Base-by-base conservation (phyloP, 1,140 invertebrate species). In the Popillia japonica region DNA sequence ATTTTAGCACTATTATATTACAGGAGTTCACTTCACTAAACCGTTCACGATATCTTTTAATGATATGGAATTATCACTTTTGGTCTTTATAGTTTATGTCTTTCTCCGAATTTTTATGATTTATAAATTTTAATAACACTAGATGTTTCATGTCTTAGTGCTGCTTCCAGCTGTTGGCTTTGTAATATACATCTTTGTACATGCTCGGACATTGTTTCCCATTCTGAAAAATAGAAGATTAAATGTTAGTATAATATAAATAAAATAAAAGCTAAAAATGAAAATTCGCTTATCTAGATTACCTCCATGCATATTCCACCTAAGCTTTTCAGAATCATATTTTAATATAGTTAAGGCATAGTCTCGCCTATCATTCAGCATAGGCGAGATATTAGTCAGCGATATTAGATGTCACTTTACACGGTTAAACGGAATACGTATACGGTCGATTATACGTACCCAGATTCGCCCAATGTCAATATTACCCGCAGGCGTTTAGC, bases 131-230 rank as follows among this genome's bases (percentile, higher is more conserved):
- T 23, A 68, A 27, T 68, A 68, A 27, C 61, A 68, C 61, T 27
- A 23, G 4, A 14, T 10, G 61, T 23, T 34, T 68, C 61, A 68
- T 10, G 14, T 81, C 75, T 85, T 84, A 92, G 87, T 92, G 91
- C 82, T 92, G 91, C 86, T 91, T 92, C 92, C 92, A 92, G 87
- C 88, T 92, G 88, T 92, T 92, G 80, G 92, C 92, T 92, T 94
- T 94, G 87, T 96, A 96, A 88, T 95, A 94, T 86, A 95, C 93
- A 84, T 95, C 93, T 86, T 92, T 92, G 88, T 95, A 92, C 94
- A 96, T 95, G 83, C 93, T 95, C 75, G 94, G 93, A 87, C 94
- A 96, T 83, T 94, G 93, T 87, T 95, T 95, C 76, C 92, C 92
- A 76, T 89, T 87, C 90, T 91, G 89, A 79, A 90, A 91, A 87